These are phyloP conservation scores for Beris chalybata DNA, from an alignment of 2,888 invertebrate species.

Conservation along the genomic window DNA sequence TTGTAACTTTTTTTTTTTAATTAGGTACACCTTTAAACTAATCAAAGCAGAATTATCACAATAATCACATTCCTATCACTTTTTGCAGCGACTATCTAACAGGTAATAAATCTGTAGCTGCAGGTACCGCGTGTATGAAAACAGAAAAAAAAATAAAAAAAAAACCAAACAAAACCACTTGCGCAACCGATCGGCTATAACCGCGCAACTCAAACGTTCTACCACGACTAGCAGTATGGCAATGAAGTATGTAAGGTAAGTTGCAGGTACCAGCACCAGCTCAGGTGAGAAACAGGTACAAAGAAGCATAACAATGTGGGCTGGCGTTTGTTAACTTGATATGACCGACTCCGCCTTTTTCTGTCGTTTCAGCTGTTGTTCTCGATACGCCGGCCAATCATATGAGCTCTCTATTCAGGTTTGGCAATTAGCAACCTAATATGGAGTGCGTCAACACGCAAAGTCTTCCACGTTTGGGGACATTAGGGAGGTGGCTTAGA, in stretches of 20 bases:
- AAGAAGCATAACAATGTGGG: slow-evolving; percentile 18
- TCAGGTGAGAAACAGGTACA: slow-evolving; percentile 30
- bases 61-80: too few species aligned
- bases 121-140: neutral
- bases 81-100: too few species aligned
- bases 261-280: slow-evolving; percentile 14
- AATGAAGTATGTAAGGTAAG: slow-evolving; percentile 4
- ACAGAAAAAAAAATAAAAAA: neutral
- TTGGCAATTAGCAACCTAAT: slow-evolving; percentile 20
- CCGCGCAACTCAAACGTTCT: slow-evolving; percentile 30
- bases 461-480: slow-evolving; percentile 13
- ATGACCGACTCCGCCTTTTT: slow-evolving; percentile 17
- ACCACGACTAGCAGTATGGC: slow-evolving; percentile 26
- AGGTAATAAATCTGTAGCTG: too few species aligned
- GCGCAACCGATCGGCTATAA: slow-evolving; percentile 22
- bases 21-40: too few species aligned
- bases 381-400: slow-evolving; percentile 9
- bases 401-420: neutral
- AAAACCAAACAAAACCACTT: slow-evolving; percentile 3
- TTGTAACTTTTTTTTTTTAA: too few species aligned
- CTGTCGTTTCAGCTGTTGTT: slow-evolving; percentile 3
- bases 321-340: neutral
- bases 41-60: too few species aligned
- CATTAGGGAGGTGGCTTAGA: slow-evolving; percentile 11
- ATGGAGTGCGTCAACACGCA: slow-evolving; percentile 28